Evolutionary conservation across 2,888 invertebrate genomes (phyloP).

Genomic region (Lumbricus terrestris): DNA sequence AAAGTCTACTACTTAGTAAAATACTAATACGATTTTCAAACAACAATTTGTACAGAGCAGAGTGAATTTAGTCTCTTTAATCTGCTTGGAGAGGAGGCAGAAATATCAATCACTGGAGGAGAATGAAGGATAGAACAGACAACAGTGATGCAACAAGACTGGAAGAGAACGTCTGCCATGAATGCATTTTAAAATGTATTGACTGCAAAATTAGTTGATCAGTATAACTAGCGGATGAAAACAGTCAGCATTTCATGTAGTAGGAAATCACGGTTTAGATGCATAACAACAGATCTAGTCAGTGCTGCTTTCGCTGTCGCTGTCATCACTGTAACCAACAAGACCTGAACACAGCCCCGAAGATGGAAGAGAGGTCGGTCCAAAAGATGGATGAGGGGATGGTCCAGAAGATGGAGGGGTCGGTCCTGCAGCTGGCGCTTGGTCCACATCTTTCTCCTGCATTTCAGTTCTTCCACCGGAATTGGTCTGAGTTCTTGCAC

Average conservation of each 20-base stretch:
- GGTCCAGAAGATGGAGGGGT: background rate
- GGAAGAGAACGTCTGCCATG: background rate
- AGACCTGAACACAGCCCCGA: background rate
- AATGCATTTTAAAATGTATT: background rate
- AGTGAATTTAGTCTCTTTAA: too few species aligned
- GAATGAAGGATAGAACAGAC: background rate
- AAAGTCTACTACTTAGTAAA: too few species aligned
- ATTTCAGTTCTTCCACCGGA: background rate
- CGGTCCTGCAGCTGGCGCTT: background rate
- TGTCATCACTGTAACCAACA: conserved; percentile 12
- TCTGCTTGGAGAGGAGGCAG: background rate
- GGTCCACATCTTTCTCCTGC: background rate
- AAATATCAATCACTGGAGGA: background rate
- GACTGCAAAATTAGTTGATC: background rate
- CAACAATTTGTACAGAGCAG: too few species aligned
- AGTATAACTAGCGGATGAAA: too few species aligned
- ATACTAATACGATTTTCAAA: too few species aligned
- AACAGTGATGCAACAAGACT: background rate
- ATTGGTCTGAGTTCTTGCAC: background rate
- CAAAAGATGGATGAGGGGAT: too few species aligned
- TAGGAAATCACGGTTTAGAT: background rate
- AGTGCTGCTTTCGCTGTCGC: background rate
- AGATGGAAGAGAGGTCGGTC: background rate
- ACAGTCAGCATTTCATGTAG: too few species aligned
- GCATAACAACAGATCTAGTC: background rate